Evolutionary conservation across 2,113 vertebrate species (phyloP), one percentile per base, ranked within the genome.

Genomic region (Pollimyrus isidori): DNA sequence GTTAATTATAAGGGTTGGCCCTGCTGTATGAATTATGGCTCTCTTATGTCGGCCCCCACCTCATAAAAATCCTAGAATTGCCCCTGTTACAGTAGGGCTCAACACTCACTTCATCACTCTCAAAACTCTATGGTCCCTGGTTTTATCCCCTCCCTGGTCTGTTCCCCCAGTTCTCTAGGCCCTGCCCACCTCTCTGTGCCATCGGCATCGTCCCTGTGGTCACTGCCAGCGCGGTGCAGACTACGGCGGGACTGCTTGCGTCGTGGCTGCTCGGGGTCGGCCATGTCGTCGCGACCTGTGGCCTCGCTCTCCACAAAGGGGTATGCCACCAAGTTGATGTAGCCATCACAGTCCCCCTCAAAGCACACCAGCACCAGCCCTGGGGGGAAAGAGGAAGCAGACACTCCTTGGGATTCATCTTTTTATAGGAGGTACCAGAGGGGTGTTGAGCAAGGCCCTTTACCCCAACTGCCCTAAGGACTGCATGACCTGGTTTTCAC

Each of bases 261-360:
- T 73, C 98, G 96, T 0, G 98, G 98, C 92, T 99, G 98, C 93
- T 99, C 98, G 91, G 97, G 94, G 92, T 99, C 98, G 0, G 96
- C 93, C 23, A 94, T 86, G 5, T 99, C 98, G 26, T 96, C 82
- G 10, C 42, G 96, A 89, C 98, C 98, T 90, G 95, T 50, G 0
- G 92, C 92, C 92, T 97, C 97, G 0, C 95, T 98, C 92, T 99
- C 98, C 94, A 97, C 97, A 0, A 97, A 98, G 0, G 98, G 98
- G 90, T 99, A 99, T 19, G 98, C 98, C 92, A 99, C 97, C 94
- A 99, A 95, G 95, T 99, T 98, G 92, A 99, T 99, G 94, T 99
- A 99, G 91, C 98, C 98, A 0, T 99, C 98, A 0, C 96, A 96
- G 95, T 98, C 98, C 4, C 97, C 97, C 89, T 99, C 98, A 80